phyloP scores from a whole-genome alignment of 2,797 vertebrate genomes.

The Fistularia tabacaria region DNA sequence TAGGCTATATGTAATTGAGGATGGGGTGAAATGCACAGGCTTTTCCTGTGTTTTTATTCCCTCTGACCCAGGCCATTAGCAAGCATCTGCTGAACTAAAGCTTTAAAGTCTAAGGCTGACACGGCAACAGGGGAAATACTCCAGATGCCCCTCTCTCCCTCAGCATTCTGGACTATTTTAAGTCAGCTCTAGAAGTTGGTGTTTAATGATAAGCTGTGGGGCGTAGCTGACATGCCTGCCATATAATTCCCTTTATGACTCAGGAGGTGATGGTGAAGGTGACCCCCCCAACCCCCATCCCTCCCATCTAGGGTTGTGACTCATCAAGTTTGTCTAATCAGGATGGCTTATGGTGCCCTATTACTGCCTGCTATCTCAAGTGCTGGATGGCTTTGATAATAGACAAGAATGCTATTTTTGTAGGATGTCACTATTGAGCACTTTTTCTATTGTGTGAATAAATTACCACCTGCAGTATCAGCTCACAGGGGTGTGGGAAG shows the following conservation, averaged over 20 bases:
- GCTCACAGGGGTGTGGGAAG: not conserved
- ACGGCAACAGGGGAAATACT: slow-evolving; percentile 50
- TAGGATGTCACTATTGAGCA: slow-evolving; percentile 12
- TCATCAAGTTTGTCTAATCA: slow-evolving; percentile 56
- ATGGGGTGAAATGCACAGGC: slow-evolving; percentile 46
- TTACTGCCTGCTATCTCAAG: slow-evolving; percentile 47
- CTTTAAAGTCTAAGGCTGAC: slow-evolving; percentile 31
- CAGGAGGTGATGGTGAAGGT: slow-evolving; percentile 44
- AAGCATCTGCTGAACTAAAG: slow-evolving; percentile 58
- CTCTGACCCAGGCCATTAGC: slow-evolving; percentile 38
- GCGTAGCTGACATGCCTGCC: slow-evolving; percentile 59
- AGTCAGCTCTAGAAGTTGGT: slow-evolving; percentile 51
- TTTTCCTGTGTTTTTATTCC: slow-evolving; percentile 34
- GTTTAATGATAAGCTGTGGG: slow-evolving; percentile 65
- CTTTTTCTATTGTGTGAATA: slow-evolving; percentile 32
- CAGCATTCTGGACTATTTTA: slow-evolving; percentile 64
- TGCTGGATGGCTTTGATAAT: slow-evolving; percentile 27
- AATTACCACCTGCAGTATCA: slow-evolving; percentile 22
- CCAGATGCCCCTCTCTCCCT: slow-evolving; percentile 45
- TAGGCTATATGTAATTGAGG: slow-evolving; percentile 25
- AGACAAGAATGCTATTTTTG: slow-evolving; percentile 44
- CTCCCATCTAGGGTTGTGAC: slow-evolving; percentile 46
- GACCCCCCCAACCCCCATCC: slow-evolving; percentile 20
- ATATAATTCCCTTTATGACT: slow-evolving; percentile 62
- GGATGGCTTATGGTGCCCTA: slow-evolving; percentile 19